Percentiles rank a stretch among this genome's conserved stretches.
Evolutionary conservation across 2,113 vertebrate genomes (phyloP).

Genomic region (Hypomesus transpacificus): DNA sequence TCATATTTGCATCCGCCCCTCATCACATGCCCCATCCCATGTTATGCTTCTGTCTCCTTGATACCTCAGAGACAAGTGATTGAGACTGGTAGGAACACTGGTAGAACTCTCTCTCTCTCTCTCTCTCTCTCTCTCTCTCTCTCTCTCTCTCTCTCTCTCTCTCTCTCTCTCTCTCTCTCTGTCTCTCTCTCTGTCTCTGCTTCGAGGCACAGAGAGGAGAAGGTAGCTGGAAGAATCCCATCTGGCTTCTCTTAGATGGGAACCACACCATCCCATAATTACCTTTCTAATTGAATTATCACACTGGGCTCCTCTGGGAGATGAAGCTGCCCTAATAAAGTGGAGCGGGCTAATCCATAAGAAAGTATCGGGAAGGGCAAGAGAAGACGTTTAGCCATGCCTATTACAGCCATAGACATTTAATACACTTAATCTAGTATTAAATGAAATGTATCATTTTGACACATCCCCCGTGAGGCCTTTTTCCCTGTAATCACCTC

Average conservation of each 20-base stretch:
- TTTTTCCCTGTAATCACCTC: slow-evolving; percentile 52
- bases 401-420: slow-evolving; percentile 62
- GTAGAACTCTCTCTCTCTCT: neutral
- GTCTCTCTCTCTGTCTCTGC: slow-evolving; percentile 21
- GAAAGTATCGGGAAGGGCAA: slow-evolving; percentile 51
- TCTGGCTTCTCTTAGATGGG: slow-evolving; percentile 36
- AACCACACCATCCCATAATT: slow-evolving; percentile 57
- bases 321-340: slow-evolving; percentile 45
- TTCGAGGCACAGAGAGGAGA: slow-evolving; percentile 9
- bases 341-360: slow-evolving; percentile 60
- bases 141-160: too few relatives aligned
- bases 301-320: slow-evolving; percentile 56
- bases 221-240: slow-evolving; percentile 29
- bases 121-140: too few relatives aligned
- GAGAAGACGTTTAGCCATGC: slow-evolving; percentile 60
- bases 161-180: too few relatives aligned
- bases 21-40: slow-evolving; percentile 23
- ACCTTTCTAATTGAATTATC: slow-evolving; percentile 68
- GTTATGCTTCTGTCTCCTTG: slow-evolving; percentile 15
- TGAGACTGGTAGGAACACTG: slow-evolving; percentile 9
- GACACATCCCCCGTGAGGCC: slow-evolving; percentile 51
- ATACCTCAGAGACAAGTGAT: slow-evolving; percentile 21
- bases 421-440: slow-evolving; percentile 68
- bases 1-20: neutral
- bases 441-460: slow-evolving; percentile 68